Base-by-base conservation (phyloP, 2,113 vertebrate species). In the Spermophilus dauricus region DNA sequence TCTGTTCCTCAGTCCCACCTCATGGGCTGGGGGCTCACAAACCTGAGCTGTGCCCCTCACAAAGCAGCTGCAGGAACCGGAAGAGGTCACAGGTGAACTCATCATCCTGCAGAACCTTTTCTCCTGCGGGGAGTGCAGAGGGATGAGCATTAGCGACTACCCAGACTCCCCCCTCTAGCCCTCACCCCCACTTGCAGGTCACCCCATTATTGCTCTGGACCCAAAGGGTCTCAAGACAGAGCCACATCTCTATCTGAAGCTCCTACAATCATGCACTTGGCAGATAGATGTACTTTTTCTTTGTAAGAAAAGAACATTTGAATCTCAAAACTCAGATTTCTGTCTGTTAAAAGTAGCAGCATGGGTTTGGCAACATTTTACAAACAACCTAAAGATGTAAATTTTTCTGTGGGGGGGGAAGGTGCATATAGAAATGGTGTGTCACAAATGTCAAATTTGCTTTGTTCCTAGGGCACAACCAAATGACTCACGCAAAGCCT, bases 31-130 rank as follows among this genome's bases (percentile, higher is more conserved):
- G 11, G 37, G 78, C 53, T 89, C 97, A 99, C 99, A 96, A 97
- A 99, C 99, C 99, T 99, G 99, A 99, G 97, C 99, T 99, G 98
- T 99, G 99, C 95, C 99, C 99, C 99, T 99, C 99, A 98, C 99
- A 99, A 10, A 99, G 99, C 97, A 99, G 99, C 8, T 99, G 99
- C 84, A 99, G 99, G 99, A 99, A 99, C 95, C 99, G 99, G 99
- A 99, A 99, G 98, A 99, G 99, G 98, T 99, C 99, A 98, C 99
- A 99, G 94, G 99, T 99, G 96, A 99, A 99, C 97, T 99, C 99
- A 75, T 99, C 99, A 86, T 99, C 99, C 98, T 99, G 99, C 98
- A 99, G 99, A 97, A 99, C 99, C 97, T 99, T 99, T 97, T 99
- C 99, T 98, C 99, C 99, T 99, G 99, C 48, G 96, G 96, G 98